Evolutionary conservation across 2,888 invertebrate species (phyloP).

Genomic region (Danaus chrysippus): DNA sequence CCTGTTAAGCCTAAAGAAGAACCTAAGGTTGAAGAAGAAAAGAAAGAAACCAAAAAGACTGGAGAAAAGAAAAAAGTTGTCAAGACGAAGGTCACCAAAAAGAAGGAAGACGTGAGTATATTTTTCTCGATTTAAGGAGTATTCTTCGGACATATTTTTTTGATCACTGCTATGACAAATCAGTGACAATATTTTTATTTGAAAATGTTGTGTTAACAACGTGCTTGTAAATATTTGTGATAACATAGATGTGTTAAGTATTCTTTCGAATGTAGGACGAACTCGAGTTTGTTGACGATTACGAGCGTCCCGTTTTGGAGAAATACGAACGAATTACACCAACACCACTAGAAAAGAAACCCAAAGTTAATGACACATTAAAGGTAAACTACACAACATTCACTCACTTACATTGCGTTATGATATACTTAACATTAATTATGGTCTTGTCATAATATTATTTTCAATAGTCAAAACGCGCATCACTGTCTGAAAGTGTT

Average conservation of each 20-base stretch:
- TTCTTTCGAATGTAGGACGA: conserved; percentile 65
- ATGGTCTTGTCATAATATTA: not conserved
- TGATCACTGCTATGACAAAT: not conserved
- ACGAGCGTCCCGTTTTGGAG: conserved; percentile 87
- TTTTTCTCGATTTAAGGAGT: conserved; percentile 18
- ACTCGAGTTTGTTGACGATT: conserved; percentile 82
- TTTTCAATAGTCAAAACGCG: conserved; percentile 57
- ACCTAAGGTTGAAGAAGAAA: conserved; percentile 67
- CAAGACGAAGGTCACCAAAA: conserved; percentile 73
- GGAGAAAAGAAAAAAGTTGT: conserved; percentile 64
- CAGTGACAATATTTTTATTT: not conserved
- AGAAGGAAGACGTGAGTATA: conserved; percentile 72
- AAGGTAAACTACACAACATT: conserved; percentile 61
- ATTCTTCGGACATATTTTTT: conserved; percentile 1
- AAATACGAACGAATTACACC: conserved; percentile 82
- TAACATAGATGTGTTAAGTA: conserved; percentile 63
- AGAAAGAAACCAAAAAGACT: conserved; percentile 61
- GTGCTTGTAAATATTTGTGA: conserved; percentile 47
- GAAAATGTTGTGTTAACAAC: conserved; percentile 45
- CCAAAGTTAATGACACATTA: conserved; percentile 66
- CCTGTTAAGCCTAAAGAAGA: conserved; percentile 75
- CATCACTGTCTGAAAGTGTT: conserved; percentile 65
- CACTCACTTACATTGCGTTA: conserved; percentile 30
- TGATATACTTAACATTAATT: not conserved
- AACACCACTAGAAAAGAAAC: conserved; percentile 74